phyloP scores from a whole-genome alignment of 2,888 invertebrate species.

The Agrotis puta region DNA sequence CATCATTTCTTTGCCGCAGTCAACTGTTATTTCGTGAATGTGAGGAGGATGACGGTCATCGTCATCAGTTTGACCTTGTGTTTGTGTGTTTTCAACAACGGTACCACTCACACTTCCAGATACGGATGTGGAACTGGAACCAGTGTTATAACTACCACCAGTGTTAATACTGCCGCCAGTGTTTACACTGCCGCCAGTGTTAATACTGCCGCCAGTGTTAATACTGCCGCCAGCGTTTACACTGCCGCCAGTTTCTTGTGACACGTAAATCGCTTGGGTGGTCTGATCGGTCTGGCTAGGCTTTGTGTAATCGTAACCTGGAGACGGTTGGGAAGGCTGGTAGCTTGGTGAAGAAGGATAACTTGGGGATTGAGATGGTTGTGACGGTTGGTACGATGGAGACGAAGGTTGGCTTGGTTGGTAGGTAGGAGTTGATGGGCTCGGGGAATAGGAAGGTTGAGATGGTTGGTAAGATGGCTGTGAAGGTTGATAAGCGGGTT shows the following conservation, averaged over 20 bases:
- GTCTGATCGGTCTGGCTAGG: conserved; percentile 62
- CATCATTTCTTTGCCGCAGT: conserved; percentile 96
- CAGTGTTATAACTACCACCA: conserved; percentile 29
- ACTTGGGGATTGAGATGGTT: conserved; percentile 69
- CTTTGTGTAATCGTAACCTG: conserved; percentile 65
- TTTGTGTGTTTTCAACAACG: conserved; percentile 53
- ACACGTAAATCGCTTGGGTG: conserved; percentile 52
- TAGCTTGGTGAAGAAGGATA: conserved; percentile 54
- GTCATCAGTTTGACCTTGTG: conserved; percentile 82
- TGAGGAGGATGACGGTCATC: conserved; percentile 94
- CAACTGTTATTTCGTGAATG: conserved; percentile 94
- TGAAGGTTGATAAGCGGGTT: conserved; percentile 67
- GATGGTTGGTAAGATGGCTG: conserved; percentile 64
- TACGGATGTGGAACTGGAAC: conserved; percentile 37
- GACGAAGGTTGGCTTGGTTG: conserved; percentile 67
- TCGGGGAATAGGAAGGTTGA: conserved; percentile 74
- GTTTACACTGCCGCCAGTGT: no score
- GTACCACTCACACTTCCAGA: conserved; percentile 33
- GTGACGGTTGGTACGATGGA: conserved; percentile 68
- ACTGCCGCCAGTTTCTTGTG: conserved; percentile 23
- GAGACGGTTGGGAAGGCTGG: conserved; percentile 44
- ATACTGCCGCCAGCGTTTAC: conserved; percentile 28
- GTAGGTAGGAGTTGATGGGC: conserved; percentile 69
- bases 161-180: neutral
- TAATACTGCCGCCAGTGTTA: neutral